Percentiles rank a stretch among this genome's conserved stretches.
Evolutionary conservation across 2,113 vertebrate genomes (phyloP).

Genomic region (Notarius quadriscutis): DNA sequence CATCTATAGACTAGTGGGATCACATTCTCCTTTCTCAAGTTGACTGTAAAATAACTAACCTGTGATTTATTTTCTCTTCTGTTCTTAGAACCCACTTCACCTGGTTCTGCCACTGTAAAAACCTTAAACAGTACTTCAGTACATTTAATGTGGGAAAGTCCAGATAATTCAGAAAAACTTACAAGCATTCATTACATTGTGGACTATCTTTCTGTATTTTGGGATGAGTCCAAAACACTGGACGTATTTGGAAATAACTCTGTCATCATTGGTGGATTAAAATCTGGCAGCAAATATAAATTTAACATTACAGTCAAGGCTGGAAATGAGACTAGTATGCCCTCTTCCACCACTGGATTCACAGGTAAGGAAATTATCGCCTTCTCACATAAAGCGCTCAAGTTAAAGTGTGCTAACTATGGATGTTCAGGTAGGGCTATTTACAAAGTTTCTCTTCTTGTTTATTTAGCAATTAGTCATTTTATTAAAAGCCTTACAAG

Average conservation of each 20-base stretch:
- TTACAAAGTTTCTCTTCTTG: background rate
- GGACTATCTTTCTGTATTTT: background rate
- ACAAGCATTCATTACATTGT: background rate
- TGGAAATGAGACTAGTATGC: background rate
- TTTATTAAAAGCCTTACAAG: background rate
- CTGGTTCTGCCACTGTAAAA: fast-evolving
- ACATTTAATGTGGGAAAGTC: background rate
- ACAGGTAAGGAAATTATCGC: background rate
- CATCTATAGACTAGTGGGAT: background rate
- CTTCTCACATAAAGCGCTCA: background rate
- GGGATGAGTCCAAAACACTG: fast-evolving
- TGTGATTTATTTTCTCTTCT: background rate
- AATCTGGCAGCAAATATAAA: background rate
- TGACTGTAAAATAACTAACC: too few relatives aligned
- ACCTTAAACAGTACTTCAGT: background rate
- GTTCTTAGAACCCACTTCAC: background rate
- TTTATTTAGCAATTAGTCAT: background rate
- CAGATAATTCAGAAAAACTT: fast-evolving
- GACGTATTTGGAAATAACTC: fast-evolving
- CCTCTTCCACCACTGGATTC: background rate
- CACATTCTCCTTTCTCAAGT: background rate
- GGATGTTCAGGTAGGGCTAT: background rate
- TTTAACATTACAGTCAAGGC: background rate
- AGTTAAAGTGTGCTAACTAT: background rate
- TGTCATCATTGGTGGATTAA: fast-evolving